Conservation (phyloP, 2,113 vertebrate species). For the Passerina amoena region DNA sequence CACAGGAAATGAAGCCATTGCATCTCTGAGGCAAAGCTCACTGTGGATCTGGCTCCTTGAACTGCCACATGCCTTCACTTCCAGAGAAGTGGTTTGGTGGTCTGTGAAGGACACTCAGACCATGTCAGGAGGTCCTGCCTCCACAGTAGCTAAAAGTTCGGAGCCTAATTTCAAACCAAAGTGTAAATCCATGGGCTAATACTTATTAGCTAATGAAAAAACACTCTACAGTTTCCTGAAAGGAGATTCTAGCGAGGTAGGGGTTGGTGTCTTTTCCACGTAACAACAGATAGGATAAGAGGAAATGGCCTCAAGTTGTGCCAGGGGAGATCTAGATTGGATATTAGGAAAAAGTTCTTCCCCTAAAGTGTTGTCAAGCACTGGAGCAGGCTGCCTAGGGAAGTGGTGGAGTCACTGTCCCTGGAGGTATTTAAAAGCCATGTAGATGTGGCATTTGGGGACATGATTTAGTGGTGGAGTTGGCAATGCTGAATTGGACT, state of each 20-base stretch:
- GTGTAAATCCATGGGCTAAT: neutral
- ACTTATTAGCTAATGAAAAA: neutral
- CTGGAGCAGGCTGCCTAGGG: neutral
- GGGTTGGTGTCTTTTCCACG: neutral
- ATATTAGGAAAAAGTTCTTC: neutral
- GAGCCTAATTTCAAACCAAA: neutral
- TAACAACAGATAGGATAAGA: neutral
- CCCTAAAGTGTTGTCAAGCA: neutral
- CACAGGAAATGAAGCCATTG: neutral
- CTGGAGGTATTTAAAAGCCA: fast-evolving
- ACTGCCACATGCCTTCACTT: neutral
- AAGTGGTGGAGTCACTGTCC: neutral
- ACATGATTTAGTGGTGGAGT: neutral
- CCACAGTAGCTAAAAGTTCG: neutral
- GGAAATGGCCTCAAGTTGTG: neutral
- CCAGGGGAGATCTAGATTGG: neutral
- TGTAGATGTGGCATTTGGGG: neutral
- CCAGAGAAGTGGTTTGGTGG: neutral
- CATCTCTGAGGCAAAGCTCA: neutral
- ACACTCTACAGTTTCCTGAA: neutral
- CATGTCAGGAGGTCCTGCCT: neutral
- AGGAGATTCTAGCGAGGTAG: neutral
- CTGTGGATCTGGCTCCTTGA: neutral
- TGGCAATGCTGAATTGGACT: neutral
- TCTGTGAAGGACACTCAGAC: neutral